Base-by-base conservation (phyloP, 2,888 invertebrate species). In the Apodemia mormo region DNA sequence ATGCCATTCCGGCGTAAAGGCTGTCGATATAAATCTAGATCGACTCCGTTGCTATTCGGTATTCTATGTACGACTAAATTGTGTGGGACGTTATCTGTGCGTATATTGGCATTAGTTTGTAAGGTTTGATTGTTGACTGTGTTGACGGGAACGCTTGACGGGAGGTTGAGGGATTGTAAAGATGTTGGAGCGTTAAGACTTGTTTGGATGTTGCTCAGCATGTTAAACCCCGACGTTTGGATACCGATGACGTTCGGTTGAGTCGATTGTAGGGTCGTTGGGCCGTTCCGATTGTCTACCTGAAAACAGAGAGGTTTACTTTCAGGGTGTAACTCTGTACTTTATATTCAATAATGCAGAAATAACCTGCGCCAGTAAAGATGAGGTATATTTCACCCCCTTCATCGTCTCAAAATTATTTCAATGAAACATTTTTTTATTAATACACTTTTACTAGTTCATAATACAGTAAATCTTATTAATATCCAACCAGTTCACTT, bases 221-320 rank as follows among this genome's bases (percentile, higher is more conserved):
- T 80, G 68, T 79, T 85, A 30, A 88, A 75, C 6, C 84, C 82
- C 2, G 87, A 80, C 0, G 85, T 79, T 75, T 87, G 90, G 1
- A 90, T 81, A 40, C 88, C 86, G 52, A 90, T 84, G 10, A 87
- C 77, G 78, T 81, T 90, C 0, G 88, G 69, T 71, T 87, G 91
- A 45, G 79, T 88, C 2, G 84, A 78, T 76, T 89, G 91, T 9
- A 88, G 79, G 64, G 83, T 86, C 22, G 88, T 78, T 2, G 86
- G 83, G 1, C 90, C 91, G 77, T 92, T 92, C 69, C 93, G 85
- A 75, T 82, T 89, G 71, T 93, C 94, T 14, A 88, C 83, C 93
- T 93, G 81, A 73, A 75, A 74, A 68, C 54, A 43, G 56, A 68
- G 65, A 64, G 68, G 37, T 68, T 73, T 70, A 72, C 52, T 70